Conservation (phyloP, 2,888 invertebrate species). For the Thelaira solivaga region DNA sequence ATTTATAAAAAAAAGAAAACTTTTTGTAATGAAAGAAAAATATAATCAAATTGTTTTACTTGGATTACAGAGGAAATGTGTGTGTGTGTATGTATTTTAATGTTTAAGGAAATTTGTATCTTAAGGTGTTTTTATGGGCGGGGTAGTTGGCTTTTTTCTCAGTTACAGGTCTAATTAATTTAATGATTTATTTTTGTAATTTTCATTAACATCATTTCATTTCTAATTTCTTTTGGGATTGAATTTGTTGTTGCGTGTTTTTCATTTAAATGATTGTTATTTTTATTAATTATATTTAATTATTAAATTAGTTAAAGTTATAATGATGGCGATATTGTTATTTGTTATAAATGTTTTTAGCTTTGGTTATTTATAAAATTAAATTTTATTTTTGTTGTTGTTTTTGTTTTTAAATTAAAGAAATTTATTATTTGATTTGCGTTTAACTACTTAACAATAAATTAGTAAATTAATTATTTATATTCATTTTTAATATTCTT, state of each 20-base stretch:
- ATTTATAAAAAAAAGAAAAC: neutral
- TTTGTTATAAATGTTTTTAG: slow-evolving; percentile 25
- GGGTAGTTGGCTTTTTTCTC: slow-evolving; percentile 54
- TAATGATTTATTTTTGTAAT: slow-evolving; percentile 29
- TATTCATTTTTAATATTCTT: slow-evolving; percentile 30
- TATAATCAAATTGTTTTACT: too few species aligned
- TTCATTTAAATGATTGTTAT: slow-evolving; percentile 35
- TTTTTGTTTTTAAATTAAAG: slow-evolving; percentile 36
- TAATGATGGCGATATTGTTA: slow-evolving; percentile 2
- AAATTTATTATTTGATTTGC: slow-evolving; percentile 59
- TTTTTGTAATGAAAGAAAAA: neutral
- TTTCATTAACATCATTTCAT: slow-evolving; percentile 13
- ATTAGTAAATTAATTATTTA: slow-evolving; percentile 37
- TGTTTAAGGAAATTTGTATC: slow-evolving; percentile 54
- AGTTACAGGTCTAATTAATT: slow-evolving; percentile 31
- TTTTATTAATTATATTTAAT: slow-evolving; percentile 9
- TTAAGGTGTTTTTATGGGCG: slow-evolving; percentile 61
- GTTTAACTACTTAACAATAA: slow-evolving; percentile 62
- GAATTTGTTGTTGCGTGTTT: slow-evolving; percentile 1
- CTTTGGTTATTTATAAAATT: slow-evolving; percentile 11
- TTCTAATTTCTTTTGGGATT: slow-evolving; percentile 10
- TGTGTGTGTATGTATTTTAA: too few species aligned
- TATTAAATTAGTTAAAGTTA: slow-evolving; percentile 16
- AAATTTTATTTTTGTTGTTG: slow-evolving; percentile 13
- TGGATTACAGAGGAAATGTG: neutral